Percentiles rank a stretch among this genome's conserved stretches.
Conservation (phyloP, 2,888 invertebrate genomes). For the Limnephilus rhombicus region DNA sequence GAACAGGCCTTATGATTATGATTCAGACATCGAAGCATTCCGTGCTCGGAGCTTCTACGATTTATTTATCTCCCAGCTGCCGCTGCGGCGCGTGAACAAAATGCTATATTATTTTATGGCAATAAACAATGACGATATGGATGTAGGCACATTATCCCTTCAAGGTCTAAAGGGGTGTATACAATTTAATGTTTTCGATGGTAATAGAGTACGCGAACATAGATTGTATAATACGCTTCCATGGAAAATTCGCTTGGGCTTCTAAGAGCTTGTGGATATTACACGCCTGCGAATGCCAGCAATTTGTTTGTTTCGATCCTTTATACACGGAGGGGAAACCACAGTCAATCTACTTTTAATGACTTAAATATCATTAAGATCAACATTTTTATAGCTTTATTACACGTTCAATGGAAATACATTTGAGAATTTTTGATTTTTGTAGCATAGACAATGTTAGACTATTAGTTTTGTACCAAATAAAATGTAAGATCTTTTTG, state of each 20-base stretch:
- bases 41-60: constrained; percentile 53
- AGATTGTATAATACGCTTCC: background rate
- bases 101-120: constrained; percentile 64
- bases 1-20: constrained; percentile 52
- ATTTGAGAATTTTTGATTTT: background rate
- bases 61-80: constrained; percentile 60
- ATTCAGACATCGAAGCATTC: constrained; percentile 54
- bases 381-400: background rate
- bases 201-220: constrained; percentile 13
- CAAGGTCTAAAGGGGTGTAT: constrained; percentile 51
- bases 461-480: no score
- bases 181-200: constrained; percentile 39
- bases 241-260: background rate
- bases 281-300: background rate
- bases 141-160: constrained; percentile 24
- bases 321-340: background rate
- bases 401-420: background rate
- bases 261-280: background rate
- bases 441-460: background rate
- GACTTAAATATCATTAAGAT: background rate
- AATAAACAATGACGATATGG: constrained; percentile 60
- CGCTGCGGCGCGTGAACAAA: constrained; percentile 61
- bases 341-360: background rate
- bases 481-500: background rate
- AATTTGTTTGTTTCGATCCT: background rate